Percentiles rank a stretch among this genome's conserved stretches.
Conservation (phyloP, 2,113 vertebrate genomes). For the Plotosus lineatus region DNA sequence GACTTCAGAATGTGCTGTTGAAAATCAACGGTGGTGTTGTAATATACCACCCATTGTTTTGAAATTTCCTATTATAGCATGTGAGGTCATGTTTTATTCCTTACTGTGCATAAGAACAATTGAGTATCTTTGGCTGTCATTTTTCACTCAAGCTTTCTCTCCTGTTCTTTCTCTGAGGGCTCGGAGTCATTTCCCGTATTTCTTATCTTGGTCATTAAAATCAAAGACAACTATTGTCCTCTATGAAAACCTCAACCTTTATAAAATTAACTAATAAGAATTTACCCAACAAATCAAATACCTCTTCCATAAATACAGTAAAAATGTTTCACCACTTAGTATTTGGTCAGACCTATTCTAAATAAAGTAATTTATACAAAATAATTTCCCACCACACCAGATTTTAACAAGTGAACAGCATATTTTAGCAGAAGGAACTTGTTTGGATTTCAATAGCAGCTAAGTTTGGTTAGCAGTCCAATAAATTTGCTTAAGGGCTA, state of each 20-base stretch:
- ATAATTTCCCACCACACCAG: not conserved
- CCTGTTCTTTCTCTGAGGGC: conserved; percentile 6
- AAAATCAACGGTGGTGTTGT: not conserved
- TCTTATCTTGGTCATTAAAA: not conserved
- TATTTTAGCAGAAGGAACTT: conserved; percentile 8
- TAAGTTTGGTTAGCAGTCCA: conserved; percentile 30
- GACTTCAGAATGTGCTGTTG: not conserved
- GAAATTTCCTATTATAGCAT: not conserved
- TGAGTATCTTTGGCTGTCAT: not conserved
- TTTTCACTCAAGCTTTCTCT: not conserved
- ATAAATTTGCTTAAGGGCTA: conserved; percentile 29
- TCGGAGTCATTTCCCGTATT: conserved; percentile 57
- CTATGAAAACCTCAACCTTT: not conserved
- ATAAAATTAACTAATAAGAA: not conserved
- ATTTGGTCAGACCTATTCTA: conserved; percentile 9
- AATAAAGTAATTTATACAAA: conserved; percentile 19
- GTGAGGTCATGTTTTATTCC: not conserved
- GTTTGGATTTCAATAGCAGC: conserved; percentile 20
- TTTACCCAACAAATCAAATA: not conserved
- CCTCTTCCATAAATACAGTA: not conserved
- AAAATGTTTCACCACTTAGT: not conserved
- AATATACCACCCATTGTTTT: not conserved
- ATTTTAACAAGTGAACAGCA: conserved; percentile 10
- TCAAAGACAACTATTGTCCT: not conserved
- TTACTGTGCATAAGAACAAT: not conserved